phyloP scores from a whole-genome alignment of 2,797 vertebrate species.

The Sebastes oblongus region DNA sequence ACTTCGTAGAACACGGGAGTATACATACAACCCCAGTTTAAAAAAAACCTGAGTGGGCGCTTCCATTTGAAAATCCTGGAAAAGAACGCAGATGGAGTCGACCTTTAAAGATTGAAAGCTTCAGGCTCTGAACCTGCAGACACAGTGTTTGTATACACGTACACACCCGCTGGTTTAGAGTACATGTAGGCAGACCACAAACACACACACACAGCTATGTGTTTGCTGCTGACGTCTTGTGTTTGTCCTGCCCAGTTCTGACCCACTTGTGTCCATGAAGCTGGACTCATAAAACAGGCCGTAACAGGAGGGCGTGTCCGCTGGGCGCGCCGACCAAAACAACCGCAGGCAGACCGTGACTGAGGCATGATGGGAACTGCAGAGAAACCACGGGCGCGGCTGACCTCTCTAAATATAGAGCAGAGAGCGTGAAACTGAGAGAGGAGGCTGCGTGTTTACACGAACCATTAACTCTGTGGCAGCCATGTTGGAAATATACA shows the following conservation, averaged over 20 bases:
- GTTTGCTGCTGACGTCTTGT: neutral
- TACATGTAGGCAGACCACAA: neutral
- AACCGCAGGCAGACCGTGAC: constrained; percentile 15
- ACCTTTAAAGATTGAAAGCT: neutral
- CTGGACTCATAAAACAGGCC: neutral
- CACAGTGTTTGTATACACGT: neutral
- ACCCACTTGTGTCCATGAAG: neutral
- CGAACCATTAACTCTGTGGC: neutral
- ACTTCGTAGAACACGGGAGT: too few species aligned
- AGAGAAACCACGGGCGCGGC: constrained; percentile 23
- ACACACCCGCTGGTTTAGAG: neutral
- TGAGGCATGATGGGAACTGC: constrained; percentile 42
- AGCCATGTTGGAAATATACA: neutral
- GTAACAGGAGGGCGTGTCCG: constrained; percentile 13
- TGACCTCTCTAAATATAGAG: constrained; percentile 15
- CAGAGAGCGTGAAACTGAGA: neutral
- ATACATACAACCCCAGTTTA: neutral
- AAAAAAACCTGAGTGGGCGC: neutral
- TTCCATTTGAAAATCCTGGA: neutral
- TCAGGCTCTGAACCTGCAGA: neutral
- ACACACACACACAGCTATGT: neutral
- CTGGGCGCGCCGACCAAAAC: constrained; percentile 16
- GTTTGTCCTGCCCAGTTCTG: constrained; percentile 2
- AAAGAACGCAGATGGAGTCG: neutral
- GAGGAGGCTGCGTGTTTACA: neutral